Conservation (phyloP, 1,140 invertebrate genomes). For the Mercenaria mercenaria region DNA sequence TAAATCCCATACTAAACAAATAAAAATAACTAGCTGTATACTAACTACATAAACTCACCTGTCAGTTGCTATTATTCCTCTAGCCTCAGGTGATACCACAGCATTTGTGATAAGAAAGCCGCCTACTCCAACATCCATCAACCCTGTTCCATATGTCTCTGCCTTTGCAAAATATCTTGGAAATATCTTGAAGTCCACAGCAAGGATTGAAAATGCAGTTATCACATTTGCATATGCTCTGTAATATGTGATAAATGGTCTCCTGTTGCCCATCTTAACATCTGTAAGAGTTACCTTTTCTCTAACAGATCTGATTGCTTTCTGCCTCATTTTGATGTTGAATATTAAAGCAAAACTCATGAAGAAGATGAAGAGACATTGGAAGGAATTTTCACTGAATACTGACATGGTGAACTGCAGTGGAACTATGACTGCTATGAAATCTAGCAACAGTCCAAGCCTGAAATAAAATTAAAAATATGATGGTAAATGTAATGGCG, state of each 20-base stretch:
- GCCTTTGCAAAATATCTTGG: conserved; percentile 94
- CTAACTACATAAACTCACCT: conserved; percentile 66
- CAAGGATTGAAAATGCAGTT: conserved; percentile 94
- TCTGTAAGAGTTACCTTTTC: conserved; percentile 6
- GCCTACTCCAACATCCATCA: conserved; percentile 98
- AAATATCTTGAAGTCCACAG: conserved; percentile 96
- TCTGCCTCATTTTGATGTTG: neutral
- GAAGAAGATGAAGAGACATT: conserved; percentile 50
- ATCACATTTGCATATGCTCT: conserved; percentile 89
- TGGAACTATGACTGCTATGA: conserved; percentile 62
- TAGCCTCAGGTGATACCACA: conserved; percentile 90
- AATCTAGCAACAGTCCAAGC: conserved; percentile 53
- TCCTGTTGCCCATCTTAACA: conserved; percentile 63
- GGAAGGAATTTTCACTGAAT: conserved; percentile 57
- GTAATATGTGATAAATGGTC: conserved; percentile 86
- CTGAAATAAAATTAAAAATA: conserved; percentile 52
- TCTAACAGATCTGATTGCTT: conserved; percentile 28
- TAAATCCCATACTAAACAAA: too few species aligned
- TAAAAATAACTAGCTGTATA: too few species aligned
- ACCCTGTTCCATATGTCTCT: conserved; percentile 93
- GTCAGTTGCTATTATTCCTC: conserved; percentile 70
- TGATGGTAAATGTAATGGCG: neutral
- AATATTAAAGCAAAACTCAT: conserved; percentile 36
- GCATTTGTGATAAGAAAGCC: conserved; percentile 95
- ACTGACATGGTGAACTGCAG: conserved; percentile 67